Conservation (phyloP, 2,888 invertebrate species). For the Sesamia inferens region DNA sequence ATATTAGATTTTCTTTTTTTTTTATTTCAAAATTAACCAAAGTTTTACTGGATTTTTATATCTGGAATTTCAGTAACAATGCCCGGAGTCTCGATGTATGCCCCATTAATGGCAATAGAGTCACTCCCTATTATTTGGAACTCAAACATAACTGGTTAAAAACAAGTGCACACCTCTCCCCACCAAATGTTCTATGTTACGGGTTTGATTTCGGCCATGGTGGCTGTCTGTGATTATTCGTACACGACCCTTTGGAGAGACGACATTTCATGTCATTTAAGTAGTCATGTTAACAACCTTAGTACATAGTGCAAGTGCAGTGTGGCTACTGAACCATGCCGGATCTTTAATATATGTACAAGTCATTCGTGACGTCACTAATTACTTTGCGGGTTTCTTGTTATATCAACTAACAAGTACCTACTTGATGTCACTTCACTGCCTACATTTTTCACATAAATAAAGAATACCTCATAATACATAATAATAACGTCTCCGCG, state of each 20-base stretch:
- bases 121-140: too few relatives aligned
- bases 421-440: background rate
- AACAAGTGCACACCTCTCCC: background rate
- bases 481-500: background rate
- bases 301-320: background rate
- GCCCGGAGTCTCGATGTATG: background rate
- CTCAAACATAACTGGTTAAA: background rate
- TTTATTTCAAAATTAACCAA: too few relatives aligned
- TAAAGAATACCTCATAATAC: too few relatives aligned
- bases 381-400: background rate
- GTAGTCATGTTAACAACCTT: background rate
- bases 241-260: background rate
- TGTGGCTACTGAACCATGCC: background rate
- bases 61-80: background rate
- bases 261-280: background rate
- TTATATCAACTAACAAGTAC: background rate
- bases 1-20: background rate
- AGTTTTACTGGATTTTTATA: background rate
- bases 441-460: background rate
- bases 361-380: constrained; percentile 1
- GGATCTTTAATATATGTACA: background rate
- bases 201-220: too few relatives aligned
- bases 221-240: too few relatives aligned
- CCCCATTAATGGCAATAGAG: background rate
- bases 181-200: background rate